Evolutionary conservation across 2,797 vertebrate genomes (phyloP).

Genomic region (Spinus olivaceus): DNA sequence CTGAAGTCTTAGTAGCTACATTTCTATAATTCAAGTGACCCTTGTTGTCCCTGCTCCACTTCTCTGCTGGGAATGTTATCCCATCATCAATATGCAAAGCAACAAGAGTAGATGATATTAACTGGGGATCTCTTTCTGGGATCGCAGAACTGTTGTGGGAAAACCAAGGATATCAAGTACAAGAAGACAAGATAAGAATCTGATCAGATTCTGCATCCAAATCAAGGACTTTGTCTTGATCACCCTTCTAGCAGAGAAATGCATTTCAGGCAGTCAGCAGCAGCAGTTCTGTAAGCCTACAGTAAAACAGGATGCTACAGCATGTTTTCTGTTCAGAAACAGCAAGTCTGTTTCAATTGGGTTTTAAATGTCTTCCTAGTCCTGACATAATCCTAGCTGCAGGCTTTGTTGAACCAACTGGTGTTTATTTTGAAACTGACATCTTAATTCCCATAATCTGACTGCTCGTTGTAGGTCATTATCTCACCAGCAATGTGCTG

Average conservation of each 20-base stretch:
- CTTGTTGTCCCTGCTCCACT: not conserved
- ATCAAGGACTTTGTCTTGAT: not conserved
- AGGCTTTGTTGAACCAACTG: conserved; percentile 53
- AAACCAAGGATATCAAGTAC: not conserved
- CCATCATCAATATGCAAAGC: not conserved
- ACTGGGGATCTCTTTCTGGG: not conserved
- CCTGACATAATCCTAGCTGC: conserved; percentile 57
- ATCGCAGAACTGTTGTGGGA: not conserved
- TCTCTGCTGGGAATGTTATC: not conserved
- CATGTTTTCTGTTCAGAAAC: conserved; percentile 15
- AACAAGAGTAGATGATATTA: not conserved
- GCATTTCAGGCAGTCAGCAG: not conserved
- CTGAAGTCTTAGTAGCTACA: not conserved
- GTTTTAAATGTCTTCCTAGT: conserved; percentile 44
- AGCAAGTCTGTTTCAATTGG: not conserved
- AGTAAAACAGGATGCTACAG: not conserved
- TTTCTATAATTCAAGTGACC: not conserved
- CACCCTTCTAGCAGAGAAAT: not conserved
- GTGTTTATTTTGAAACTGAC: conserved; percentile 63
- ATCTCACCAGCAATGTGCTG: conserved; percentile 22
- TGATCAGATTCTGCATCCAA: not conserved
- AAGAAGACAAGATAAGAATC: not conserved
- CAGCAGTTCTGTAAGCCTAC: not conserved
- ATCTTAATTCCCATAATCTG: conserved; percentile 56
- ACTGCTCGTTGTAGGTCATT: conserved; percentile 34